Evolutionary conservation across 2,113 vertebrate species (phyloP).

Genomic region (Petrocephalus zakoni): DNA sequence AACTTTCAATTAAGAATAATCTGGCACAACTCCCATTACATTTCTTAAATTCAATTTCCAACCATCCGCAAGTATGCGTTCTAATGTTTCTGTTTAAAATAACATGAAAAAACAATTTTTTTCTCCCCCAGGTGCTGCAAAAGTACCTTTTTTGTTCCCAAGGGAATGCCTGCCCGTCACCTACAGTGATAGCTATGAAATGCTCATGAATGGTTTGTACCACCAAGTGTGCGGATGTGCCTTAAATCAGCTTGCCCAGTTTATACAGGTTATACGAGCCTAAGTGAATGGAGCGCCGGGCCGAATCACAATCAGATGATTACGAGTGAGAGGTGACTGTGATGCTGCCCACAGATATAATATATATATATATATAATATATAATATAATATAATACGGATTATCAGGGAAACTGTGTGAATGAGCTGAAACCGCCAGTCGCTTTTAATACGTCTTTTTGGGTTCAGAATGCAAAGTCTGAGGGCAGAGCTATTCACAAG

Average conservation of each 20-base stretch:
- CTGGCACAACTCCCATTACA: background rate
- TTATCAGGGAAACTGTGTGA: background rate
- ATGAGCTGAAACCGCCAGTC: background rate
- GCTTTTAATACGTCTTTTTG: background rate
- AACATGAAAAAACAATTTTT: too few species aligned
- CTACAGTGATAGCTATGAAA: background rate
- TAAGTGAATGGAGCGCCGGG: background rate
- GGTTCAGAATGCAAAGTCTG: background rate
- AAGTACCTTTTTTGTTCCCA: background rate
- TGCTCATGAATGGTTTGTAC: background rate
- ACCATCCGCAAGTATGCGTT: background rate
- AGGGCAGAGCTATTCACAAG: background rate
- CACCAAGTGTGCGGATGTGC: background rate
- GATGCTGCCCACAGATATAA: too few species aligned
- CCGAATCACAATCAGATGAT: background rate
- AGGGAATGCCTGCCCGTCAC: background rate
- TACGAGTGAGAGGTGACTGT: background rate
- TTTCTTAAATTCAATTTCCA: background rate
- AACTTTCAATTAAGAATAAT: background rate
- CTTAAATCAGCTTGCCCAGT: background rate
- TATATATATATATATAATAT: too few species aligned
- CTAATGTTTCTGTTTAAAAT: too few species aligned
- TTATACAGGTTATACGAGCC: background rate
- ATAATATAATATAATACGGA: background rate
- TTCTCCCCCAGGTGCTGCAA: background rate